phyloP scores from a whole-genome alignment of 2,797 vertebrate species.

The Dromococcyx pavoninus region DNA sequence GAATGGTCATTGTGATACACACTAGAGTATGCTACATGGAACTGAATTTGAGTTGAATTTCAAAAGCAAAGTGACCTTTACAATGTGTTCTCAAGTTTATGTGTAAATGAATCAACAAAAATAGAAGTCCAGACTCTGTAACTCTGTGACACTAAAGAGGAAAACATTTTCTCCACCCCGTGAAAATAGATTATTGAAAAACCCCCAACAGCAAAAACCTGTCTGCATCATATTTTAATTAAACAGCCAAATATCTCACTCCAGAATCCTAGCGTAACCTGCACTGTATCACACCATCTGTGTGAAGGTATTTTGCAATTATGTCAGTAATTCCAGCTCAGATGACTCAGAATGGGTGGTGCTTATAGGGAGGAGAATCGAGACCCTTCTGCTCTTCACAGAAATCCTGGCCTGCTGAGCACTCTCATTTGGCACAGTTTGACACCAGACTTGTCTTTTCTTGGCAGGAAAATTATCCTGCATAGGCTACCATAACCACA shows the following conservation, averaged over 20 bases:
- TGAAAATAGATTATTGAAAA: not conserved
- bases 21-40: not conserved
- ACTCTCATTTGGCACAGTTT: fast-evolving
- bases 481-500: not conserved
- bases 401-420: not conserved
- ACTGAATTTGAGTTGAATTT: not conserved
- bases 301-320: conserved; percentile 12
- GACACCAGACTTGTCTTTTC: not conserved
- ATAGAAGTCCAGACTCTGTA: not conserved
- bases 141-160: not conserved
- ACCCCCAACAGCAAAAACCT: not conserved
- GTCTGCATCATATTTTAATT: not conserved
- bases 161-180: not conserved
- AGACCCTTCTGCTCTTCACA: not conserved
- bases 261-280: not conserved
- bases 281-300: not conserved
- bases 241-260: not conserved
- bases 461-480: not conserved
- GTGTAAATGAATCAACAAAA: not conserved
- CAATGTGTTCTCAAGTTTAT: not conserved
- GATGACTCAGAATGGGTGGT: conserved; percentile 54
- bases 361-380: not conserved
- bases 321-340: not conserved
- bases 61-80: not conserved
- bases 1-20: not conserved